These are phyloP conservation scores for Mesitornis unicolor DNA, from an alignment of 2,113 vertebrate species.

Conservation along the genomic window DNA sequence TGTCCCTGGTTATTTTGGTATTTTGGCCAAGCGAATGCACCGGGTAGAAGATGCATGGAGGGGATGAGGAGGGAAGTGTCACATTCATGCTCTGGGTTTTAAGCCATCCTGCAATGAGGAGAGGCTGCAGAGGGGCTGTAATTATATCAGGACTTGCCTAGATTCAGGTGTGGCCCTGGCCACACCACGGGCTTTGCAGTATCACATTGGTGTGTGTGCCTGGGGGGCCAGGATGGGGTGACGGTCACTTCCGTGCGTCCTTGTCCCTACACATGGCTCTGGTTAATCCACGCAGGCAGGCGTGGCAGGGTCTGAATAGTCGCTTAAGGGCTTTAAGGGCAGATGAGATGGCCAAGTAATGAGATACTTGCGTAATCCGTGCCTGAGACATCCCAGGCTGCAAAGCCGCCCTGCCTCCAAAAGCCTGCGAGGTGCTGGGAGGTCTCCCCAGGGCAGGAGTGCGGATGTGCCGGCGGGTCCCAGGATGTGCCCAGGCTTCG, in stretches of 20 bases:
- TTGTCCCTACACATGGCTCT: fast-evolving
- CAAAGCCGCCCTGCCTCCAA: not conserved
- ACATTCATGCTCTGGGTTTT: not conserved
- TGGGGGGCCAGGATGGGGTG: not conserved
- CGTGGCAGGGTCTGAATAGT: not conserved
- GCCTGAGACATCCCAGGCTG: not conserved
- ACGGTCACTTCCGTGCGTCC: not conserved
- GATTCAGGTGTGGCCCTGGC: not conserved
- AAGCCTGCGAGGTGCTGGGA: not conserved
- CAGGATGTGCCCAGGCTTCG: not conserved
- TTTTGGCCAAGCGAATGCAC: not conserved
- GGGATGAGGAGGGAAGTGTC: not conserved
- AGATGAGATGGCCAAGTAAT: not conserved
- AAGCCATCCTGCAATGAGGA: not conserved
- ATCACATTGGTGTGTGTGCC: not conserved
- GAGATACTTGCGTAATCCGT: not conserved
- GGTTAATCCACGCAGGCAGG: not conserved
- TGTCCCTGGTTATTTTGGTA: slow-evolving; percentile 2
- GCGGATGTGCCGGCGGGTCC: fast-evolving
- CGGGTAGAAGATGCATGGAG: fast-evolving
- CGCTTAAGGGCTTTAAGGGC: not conserved
- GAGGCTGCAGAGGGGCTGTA: not conserved
- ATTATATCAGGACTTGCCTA: not conserved
- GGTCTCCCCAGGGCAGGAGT: not conserved
- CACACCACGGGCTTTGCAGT: not conserved